These are phyloP conservation scores for Ectemnius continuus DNA, from an alignment of 2,888 invertebrate genomes.

Conservation along the genomic window DNA sequence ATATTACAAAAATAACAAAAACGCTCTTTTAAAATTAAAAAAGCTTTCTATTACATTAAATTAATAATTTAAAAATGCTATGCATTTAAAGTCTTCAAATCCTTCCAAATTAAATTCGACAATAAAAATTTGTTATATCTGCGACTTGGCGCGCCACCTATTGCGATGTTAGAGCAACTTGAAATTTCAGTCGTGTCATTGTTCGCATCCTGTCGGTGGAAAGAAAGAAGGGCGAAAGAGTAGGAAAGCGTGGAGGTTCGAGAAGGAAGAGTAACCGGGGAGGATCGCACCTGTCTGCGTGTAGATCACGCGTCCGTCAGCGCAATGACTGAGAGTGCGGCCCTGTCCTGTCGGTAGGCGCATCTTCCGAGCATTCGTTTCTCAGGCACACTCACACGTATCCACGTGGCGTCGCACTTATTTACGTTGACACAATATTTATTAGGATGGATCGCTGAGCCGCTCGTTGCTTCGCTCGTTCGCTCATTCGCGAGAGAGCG, in stretches of 20 bases:
- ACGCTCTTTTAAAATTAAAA: too few relatives aligned
- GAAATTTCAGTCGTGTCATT: too few relatives aligned
- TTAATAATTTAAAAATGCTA: too few relatives aligned
- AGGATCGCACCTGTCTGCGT: constrained; percentile 73
- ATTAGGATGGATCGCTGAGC: constrained; percentile 77
- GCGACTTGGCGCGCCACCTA: too few relatives aligned
- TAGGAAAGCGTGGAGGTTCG: constrained; percentile 22
- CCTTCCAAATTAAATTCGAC: too few relatives aligned
- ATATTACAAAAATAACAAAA: too few relatives aligned
- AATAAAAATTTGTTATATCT: too few relatives aligned
- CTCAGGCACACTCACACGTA: constrained; percentile 21
- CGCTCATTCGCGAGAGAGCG: constrained; percentile 62
- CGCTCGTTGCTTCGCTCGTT: constrained; percentile 66
- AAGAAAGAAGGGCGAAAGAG: constrained; percentile 28
- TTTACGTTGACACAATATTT: constrained; percentile 78
- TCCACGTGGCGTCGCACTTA: constrained; percentile 70
- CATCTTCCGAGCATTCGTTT: constrained; percentile 37
- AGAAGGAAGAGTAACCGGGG: constrained; percentile 36
- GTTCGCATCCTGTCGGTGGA: not conserved
- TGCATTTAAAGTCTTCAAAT: too few relatives aligned
- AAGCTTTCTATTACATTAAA: too few relatives aligned
- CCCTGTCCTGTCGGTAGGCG: constrained; percentile 37
- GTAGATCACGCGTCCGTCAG: constrained; percentile 74
- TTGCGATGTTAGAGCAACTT: too few relatives aligned
- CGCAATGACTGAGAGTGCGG: constrained; percentile 62